Evolutionary conservation across 1,140 invertebrate genomes (phyloP).

Genomic region (Zaprionus capensis): DNA sequence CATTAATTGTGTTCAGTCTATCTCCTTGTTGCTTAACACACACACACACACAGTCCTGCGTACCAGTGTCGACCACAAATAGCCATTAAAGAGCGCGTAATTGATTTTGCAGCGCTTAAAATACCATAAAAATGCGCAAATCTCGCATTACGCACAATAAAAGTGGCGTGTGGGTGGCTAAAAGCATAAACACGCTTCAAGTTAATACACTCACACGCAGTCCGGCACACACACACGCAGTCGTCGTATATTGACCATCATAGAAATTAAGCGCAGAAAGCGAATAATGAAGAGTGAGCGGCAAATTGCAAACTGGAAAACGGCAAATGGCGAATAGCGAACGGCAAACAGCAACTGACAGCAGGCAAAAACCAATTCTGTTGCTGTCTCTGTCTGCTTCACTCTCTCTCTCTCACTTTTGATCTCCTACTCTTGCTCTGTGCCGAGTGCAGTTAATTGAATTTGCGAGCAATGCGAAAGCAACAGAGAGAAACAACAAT

Average conservation of each 20-base stretch:
- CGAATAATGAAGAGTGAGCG: constrained; percentile 53
- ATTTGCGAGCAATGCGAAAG: constrained; percentile 39
- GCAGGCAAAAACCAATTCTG: constrained; percentile 48
- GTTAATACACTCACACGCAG: constrained; percentile 35
- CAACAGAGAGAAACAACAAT: constrained; percentile 5
- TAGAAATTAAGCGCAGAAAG: constrained; percentile 57
- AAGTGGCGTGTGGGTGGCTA: constrained; percentile 29
- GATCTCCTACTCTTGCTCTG: neutral
- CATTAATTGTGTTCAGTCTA: constrained; percentile 6
- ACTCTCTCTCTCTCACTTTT: neutral
- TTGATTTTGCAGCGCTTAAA: constrained; percentile 70
- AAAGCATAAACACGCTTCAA: constrained; percentile 39
- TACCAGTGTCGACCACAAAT: constrained; percentile 42
- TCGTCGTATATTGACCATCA: constrained; percentile 12
- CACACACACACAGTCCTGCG: neutral
- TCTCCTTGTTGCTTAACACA: neutral
- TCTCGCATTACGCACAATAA: constrained; percentile 60
- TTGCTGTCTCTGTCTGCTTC: neutral
- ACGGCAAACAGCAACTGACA: constrained; percentile 36
- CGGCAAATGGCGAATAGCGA: constrained; percentile 24
- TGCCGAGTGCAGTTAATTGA: constrained; percentile 71
- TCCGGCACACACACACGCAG: neutral
- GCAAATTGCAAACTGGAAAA: constrained; percentile 32
- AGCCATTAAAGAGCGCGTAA: constrained; percentile 58
- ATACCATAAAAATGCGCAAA: constrained; percentile 67